Conservation (phyloP, 1,140 invertebrate genomes). For the Sipha flava region DNA sequence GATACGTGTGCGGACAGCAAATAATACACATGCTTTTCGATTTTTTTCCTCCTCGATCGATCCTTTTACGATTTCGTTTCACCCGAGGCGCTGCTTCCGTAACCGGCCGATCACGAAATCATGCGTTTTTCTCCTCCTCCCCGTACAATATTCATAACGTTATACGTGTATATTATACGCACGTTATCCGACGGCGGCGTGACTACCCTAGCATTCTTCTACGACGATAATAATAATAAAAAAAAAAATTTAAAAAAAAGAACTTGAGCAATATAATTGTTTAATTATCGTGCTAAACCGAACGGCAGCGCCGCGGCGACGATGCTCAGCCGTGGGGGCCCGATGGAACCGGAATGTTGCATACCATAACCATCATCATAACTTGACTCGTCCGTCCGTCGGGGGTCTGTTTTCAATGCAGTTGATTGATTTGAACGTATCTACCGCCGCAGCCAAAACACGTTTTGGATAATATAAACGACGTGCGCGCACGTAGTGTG, state of each 20-base stretch:
- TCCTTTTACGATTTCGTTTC: neutral
- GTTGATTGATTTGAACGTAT: constrained; percentile 5
- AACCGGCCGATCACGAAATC: neutral
- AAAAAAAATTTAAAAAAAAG: neutral
- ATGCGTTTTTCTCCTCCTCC: neutral
- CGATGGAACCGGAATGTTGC: neutral
- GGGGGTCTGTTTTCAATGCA: constrained; percentile 1
- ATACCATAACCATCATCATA: neutral
- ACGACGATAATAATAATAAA: neutral
- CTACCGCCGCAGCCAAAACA: neutral
- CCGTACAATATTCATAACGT: neutral
- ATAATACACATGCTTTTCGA: neutral
- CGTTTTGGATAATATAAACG: neutral
- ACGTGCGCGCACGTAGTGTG: neutral
- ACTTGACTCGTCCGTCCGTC: neutral
- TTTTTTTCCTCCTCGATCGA: neutral
- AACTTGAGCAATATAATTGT: neutral
- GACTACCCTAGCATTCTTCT: neutral
- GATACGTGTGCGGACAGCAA: neutral
- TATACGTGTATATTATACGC: too few species aligned
- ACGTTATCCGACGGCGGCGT: neutral
- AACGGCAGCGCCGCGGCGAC: neutral
- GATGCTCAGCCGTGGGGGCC: neutral
- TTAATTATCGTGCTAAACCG: constrained; percentile 3
- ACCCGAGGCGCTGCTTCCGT: neutral